Conservation (phyloP, 2,888 invertebrate genomes). For the Holacanthella duospinosa region DNA sequence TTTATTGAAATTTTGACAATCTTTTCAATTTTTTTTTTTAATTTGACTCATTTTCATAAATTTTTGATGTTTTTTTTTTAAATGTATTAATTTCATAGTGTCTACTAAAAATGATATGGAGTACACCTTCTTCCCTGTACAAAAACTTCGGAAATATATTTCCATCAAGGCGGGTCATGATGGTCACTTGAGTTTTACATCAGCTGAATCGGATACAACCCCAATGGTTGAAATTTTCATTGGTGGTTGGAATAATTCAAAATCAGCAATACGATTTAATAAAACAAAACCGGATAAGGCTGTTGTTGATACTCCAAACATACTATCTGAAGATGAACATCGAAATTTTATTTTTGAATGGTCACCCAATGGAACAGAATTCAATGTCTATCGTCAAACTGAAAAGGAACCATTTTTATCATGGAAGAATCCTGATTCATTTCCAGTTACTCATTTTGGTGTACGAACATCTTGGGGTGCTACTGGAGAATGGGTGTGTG, state of each 20-base stretch:
- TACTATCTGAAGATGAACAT: constrained; percentile 48
- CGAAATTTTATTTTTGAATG: constrained; percentile 35
- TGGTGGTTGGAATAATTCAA: constrained; percentile 58
- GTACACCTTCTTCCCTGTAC: constrained; percentile 51
- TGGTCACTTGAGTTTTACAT: constrained; percentile 53
- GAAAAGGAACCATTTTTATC: constrained; percentile 46
- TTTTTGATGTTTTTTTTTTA: no score
- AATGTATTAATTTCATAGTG: no score
- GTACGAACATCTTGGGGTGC: constrained; percentile 57
- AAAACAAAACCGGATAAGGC: constrained; percentile 55
- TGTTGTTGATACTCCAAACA: constrained; percentile 49
- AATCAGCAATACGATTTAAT: constrained; percentile 55
- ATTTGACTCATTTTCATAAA: no score
- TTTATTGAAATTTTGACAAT: no score
- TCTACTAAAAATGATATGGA: constrained; percentile 49
- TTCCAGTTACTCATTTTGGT: constrained; percentile 53
- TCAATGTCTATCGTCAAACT: constrained; percentile 44
- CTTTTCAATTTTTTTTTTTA: no score
- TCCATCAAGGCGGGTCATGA: constrained; percentile 54
- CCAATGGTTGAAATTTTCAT: constrained; percentile 58
- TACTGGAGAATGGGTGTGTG: constrained; percentile 53
- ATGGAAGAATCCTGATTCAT: constrained; percentile 52
- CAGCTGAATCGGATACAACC: constrained; percentile 48
- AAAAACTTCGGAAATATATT: constrained; percentile 48
- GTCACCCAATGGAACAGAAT: constrained; percentile 43